phyloP scores from a whole-genome alignment of 2,888 invertebrate genomes.

The Torymus auratus region DNA sequence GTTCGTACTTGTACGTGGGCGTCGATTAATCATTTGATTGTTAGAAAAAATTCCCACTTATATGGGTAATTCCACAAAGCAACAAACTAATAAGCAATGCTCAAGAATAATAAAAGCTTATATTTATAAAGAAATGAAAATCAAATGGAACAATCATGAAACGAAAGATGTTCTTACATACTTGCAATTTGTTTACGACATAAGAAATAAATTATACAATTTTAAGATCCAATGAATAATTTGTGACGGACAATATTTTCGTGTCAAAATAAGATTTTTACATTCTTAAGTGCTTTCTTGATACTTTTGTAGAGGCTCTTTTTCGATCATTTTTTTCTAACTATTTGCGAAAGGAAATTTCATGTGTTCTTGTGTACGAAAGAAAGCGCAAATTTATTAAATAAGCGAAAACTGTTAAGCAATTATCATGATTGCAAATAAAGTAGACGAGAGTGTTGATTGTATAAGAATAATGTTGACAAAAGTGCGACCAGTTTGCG shows the following conservation, averaged over 20 bases:
- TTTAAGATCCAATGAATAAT: slow-evolving; percentile 33
- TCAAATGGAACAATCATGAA: slow-evolving; percentile 29
- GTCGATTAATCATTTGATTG: slow-evolving; percentile 11
- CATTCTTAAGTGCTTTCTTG: slow-evolving; percentile 32
- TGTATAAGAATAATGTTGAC: slow-evolving; percentile 22
- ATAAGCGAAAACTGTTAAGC: slow-evolving; percentile 9
- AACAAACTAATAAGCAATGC: slow-evolving; percentile 21
- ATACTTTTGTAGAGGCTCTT: slow-evolving; percentile 34
- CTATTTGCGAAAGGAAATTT: slow-evolving; percentile 1
- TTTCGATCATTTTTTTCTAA: slow-evolving; percentile 20
- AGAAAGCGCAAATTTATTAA: slow-evolving; percentile 32
- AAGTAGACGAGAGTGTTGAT: slow-evolving; percentile 15
- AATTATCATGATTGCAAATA: slow-evolving; percentile 13
- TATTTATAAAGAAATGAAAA: background rate
- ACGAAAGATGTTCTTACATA: slow-evolving; percentile 3
- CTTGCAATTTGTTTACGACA: slow-evolving; percentile 35
- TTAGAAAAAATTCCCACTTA: background rate
- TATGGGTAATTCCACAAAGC: slow-evolving; percentile 10
- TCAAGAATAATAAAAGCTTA: slow-evolving; percentile 20
- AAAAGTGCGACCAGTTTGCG: slow-evolving; percentile 23
- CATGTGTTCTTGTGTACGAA: slow-evolving; percentile 12
- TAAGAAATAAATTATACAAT: slow-evolving; percentile 22
- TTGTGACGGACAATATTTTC: slow-evolving; percentile 57
- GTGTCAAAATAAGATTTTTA: slow-evolving; percentile 52
- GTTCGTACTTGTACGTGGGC: background rate